A percentile compares a stretch with the other conserved stretches of the same genome.
These are phyloP conservation scores for Drosophila lacteicornis DNA, from an alignment of 1,140 invertebrate genomes.

Conservation along the genomic window DNA sequence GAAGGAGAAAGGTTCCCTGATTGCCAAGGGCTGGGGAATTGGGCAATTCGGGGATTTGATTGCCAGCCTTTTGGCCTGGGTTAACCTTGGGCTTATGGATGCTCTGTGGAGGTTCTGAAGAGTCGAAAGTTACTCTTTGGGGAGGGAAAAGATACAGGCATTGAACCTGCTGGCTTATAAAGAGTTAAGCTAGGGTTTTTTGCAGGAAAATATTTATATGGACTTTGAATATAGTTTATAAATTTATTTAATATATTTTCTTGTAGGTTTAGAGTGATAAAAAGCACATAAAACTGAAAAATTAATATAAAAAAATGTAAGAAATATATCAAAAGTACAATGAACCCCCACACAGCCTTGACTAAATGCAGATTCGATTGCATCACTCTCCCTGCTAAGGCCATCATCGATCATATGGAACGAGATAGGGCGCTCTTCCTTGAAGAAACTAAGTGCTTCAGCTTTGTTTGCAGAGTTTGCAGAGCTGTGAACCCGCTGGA, in stretches of 20 bases:
- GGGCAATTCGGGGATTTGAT: slow-evolving; percentile 26
- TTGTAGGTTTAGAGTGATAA: neutral
- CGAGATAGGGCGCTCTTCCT: slow-evolving; percentile 23
- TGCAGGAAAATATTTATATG: neutral
- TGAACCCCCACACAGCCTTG: slow-evolving; percentile 14
- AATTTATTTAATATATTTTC: neutral
- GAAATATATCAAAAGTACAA: neutral
- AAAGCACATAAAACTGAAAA: neutral
- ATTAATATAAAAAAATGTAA: neutral
- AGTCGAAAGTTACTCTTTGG: neutral
- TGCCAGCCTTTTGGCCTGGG: slow-evolving; percentile 15
- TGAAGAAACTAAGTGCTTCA: slow-evolving; percentile 18
- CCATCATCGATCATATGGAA: slow-evolving; percentile 38
- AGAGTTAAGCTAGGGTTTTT: neutral
- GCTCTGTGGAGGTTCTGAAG: slow-evolving; percentile 2
- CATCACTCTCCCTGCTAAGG: slow-evolving; percentile 14
- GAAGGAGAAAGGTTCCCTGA: slow-evolving; percentile 16
- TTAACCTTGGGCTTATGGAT: slow-evolving; percentile 23
- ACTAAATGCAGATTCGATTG: slow-evolving; percentile 15
- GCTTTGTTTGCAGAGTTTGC: slow-evolving; percentile 25
- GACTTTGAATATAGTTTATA: neutral
- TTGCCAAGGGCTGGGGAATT: slow-evolving; percentile 36
- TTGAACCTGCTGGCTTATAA: neutral
- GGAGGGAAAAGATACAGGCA: neutral
- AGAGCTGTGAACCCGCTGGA: slow-evolving; percentile 19